These are phyloP conservation scores for Onychomys arenicola DNA, from an alignment of 2,797 vertebrate species.

Conservation along the genomic window DNA sequence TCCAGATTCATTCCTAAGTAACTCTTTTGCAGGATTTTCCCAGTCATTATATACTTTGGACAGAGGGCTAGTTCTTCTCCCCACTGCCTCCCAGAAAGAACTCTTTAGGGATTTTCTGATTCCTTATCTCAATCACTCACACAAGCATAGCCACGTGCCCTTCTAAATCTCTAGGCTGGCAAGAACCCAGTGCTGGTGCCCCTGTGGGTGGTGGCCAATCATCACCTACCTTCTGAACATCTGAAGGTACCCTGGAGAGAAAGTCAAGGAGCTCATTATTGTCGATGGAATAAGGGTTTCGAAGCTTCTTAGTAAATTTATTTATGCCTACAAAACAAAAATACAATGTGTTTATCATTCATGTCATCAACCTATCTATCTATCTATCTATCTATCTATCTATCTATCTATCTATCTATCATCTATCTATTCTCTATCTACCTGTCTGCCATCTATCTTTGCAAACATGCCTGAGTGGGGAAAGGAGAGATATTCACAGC, in stretches of 20 bases:
- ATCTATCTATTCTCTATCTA: neutral
- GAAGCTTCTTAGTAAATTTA: conserved; percentile 99
- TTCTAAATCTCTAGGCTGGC: conserved; percentile 45
- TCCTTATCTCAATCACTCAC: conserved; percentile 79
- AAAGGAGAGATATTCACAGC: conserved; percentile 77
- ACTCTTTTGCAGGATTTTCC: conserved; percentile 81
- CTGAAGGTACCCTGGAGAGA: conserved; percentile 98
- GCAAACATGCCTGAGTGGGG: conserved; percentile 46
- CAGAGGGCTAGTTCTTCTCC: conserved; percentile 65
- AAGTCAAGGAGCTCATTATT: conserved; percentile 98
- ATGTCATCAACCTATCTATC: neutral
- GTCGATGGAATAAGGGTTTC: conserved; percentile 95
- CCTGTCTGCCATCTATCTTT: neutral
- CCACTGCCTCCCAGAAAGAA: conserved; percentile 75
- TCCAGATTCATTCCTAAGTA: conserved; percentile 82
- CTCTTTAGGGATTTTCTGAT: conserved; percentile 78
- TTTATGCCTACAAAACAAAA: conserved; percentile 92
- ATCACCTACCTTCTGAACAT: conserved; percentile 98
- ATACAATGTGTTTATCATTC: neutral
- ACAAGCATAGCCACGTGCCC: conserved; percentile 48
- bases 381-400: neutral
- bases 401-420: neutral
- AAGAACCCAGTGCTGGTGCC: conserved; percentile 2
- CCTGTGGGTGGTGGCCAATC: conserved; percentile 70
- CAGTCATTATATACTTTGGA: conserved; percentile 82